Percentiles rank a stretch among this genome's conserved stretches.
Evolutionary conservation across 2,797 vertebrate genomes (phyloP).

Genomic region (Acanthornis magna): DNA sequence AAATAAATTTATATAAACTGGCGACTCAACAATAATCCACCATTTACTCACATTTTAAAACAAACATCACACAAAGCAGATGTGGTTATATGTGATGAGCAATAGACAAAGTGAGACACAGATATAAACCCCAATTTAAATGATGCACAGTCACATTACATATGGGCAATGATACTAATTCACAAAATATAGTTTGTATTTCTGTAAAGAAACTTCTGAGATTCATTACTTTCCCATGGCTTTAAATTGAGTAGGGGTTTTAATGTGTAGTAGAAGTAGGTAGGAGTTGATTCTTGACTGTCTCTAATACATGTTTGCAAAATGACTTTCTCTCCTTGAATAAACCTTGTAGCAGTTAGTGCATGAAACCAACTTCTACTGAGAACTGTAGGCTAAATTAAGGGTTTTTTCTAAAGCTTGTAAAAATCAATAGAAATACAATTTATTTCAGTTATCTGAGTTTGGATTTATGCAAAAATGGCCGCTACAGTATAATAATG

Average conservation of each 20-base stretch:
- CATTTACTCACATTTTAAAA: background rate
- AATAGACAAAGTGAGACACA: background rate
- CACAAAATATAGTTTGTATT: background rate
- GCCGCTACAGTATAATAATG: background rate
- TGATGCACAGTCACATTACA: background rate
- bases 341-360: background rate
- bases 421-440: background rate
- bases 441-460: background rate
- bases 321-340: background rate
- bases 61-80: background rate
- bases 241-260: slow-evolving; percentile 1
- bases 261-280: background rate
- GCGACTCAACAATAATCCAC: background rate
- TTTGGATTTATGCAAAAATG: background rate
- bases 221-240: background rate
- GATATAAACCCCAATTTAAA: background rate
- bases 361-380: background rate
- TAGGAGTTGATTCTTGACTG: background rate
- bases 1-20: background rate
- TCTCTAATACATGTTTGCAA: background rate
- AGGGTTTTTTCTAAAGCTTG: background rate
- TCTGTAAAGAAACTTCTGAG: background rate
- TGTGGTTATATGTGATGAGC: background rate
- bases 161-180: background rate
- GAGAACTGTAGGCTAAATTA: background rate